Conservation (phyloP, 2,113 vertebrate species). For the Sorex araneus region DNA sequence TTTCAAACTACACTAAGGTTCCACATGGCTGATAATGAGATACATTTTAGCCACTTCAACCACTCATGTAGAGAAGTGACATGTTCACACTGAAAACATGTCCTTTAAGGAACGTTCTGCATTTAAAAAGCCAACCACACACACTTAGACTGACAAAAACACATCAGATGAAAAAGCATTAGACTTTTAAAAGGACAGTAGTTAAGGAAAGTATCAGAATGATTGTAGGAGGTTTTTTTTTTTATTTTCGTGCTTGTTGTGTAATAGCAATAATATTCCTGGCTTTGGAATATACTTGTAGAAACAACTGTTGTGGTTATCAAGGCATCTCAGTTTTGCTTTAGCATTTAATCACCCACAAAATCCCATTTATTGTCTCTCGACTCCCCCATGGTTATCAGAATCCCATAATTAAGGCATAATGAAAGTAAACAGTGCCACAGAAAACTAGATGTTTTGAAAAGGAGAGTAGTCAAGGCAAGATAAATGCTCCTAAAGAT, state of each 20-base stretch:
- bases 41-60: not conserved
- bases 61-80: slow-evolving; percentile 29
- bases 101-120: slow-evolving; percentile 29
- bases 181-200: slow-evolving; percentile 36
- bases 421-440: slow-evolving; percentile 85
- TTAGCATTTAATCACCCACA: slow-evolving; percentile 79
- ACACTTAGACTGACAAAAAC: not conserved
- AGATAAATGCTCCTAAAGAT: slow-evolving; percentile 74
- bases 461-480: slow-evolving; percentile 58
- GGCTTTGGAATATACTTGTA: slow-evolving; percentile 60
- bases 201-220: slow-evolving; percentile 10
- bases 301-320: slow-evolving; percentile 74
- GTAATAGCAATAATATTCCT: slow-evolving; percentile 44
- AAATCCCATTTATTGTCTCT: slow-evolving; percentile 76
- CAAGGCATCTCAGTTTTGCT: slow-evolving; percentile 57
- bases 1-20: not conserved
- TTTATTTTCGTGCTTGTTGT: not conserved
- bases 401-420: slow-evolving; percentile 83
- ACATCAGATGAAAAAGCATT: slow-evolving; percentile 5
- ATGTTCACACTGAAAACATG: not conserved
- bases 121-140: slow-evolving; percentile 22
- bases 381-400: slow-evolving; percentile 76
- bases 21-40: not conserved
- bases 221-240: slow-evolving; percentile 46
- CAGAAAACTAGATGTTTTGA: slow-evolving; percentile 72